Conservation (phyloP, 2,797 vertebrate species). For the Enteromius fasciolatus region DNA sequence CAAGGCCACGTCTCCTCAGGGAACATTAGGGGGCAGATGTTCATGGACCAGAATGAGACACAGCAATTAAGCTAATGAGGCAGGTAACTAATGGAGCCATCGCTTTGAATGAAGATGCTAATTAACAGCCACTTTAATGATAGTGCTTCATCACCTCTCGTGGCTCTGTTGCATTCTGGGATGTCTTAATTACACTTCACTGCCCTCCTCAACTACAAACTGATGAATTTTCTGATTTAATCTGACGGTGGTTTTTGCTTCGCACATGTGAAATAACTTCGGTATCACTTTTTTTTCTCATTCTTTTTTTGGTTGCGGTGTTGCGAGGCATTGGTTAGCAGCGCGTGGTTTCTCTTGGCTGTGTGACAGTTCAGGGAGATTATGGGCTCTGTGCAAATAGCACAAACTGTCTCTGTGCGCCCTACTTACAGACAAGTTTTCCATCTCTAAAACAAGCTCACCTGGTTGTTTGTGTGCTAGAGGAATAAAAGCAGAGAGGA, state of each 20-base stretch:
- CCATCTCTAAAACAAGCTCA: conserved; percentile 8
- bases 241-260: conserved; percentile 6
- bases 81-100: conserved; percentile 69
- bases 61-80: conserved; percentile 66
- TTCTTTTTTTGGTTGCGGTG: not conserved
- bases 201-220: conserved; percentile 1
- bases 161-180: conserved; percentile 43
- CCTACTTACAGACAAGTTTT: conserved; percentile 25
- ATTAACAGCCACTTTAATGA: conserved; percentile 70
- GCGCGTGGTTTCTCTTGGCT: not conserved
- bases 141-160: conserved; percentile 49
- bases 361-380: not conserved
- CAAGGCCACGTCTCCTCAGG: conserved; percentile 46
- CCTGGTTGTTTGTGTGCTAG: conserved; percentile 1
- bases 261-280: not conserved
- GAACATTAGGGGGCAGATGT: conserved; percentile 62
- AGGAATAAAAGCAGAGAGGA: not conserved
- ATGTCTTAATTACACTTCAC: conserved; percentile 42
- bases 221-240: conserved; percentile 28
- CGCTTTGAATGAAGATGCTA: conserved; percentile 57
- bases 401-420: conserved; percentile 16
- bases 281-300: not conserved
- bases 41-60: conserved; percentile 53
- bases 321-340: not conserved
- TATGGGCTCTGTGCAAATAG: conserved; percentile 12